Percentiles rank a stretch among this genome's conserved stretches.
These are phyloP conservation scores for Porites australiensis DNA, from an alignment of 64 coral and sea anemone genomes.

Conservation along the genomic window DNA sequence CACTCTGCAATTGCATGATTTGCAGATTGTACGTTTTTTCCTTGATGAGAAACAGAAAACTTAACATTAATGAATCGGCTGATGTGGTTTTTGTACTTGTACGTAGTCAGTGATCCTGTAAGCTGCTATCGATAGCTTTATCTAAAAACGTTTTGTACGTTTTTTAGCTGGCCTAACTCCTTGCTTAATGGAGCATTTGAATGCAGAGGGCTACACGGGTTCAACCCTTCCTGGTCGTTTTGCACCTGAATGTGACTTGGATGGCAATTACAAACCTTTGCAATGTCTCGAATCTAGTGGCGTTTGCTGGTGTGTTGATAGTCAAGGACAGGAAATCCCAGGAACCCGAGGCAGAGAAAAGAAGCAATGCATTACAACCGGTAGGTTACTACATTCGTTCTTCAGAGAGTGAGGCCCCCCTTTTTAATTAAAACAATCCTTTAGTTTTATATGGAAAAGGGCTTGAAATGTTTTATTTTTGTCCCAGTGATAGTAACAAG, in stretches of 20 bases:
- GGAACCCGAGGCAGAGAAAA: slow-evolving; percentile 47
- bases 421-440: background rate
- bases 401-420: background rate
- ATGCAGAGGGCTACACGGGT: slow-evolving; percentile 39
- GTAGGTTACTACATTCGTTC: slow-evolving; percentile 13
- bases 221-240: slow-evolving; percentile 51
- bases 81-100: too few relatives aligned
- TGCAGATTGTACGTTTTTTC: too few relatives aligned
- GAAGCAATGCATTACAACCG: slow-evolving; percentile 25
- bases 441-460: too few relatives aligned
- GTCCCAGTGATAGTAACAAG: too few relatives aligned
- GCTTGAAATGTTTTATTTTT: too few relatives aligned
- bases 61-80: too few relatives aligned
- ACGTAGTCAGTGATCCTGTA: too few relatives aligned
- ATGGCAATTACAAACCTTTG: slow-evolving; percentile 53
- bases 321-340: slow-evolving; percentile 68
- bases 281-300: slow-evolving; percentile 43
- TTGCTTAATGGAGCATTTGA: slow-evolving; percentile 71
- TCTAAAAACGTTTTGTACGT: background rate
- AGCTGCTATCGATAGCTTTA: background rate
- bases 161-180: slow-evolving; percentile 82
- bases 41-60: too few relatives aligned
- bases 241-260: slow-evolving; percentile 50
- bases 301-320: slow-evolving; percentile 72
- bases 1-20: too few relatives aligned